Evolutionary conservation across 2,113 vertebrate species (phyloP).

Genomic region (Dendropsophus ebraccatus): DNA sequence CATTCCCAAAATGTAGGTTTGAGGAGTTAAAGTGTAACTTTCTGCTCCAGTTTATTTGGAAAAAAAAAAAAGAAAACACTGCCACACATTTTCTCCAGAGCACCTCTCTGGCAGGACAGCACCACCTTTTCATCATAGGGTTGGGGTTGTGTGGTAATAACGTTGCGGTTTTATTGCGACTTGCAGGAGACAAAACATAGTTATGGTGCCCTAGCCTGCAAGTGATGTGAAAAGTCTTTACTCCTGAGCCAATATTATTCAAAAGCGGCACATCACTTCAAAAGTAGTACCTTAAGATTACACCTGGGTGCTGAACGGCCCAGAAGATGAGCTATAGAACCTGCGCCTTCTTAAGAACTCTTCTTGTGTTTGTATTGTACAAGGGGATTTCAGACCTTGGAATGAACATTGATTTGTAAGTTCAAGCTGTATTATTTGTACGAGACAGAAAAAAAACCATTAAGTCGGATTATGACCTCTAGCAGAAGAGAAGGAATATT

Average conservation of each 20-base stretch:
- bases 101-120: too few species aligned
- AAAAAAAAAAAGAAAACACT: too few species aligned
- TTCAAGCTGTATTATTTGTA: slow-evolving; percentile 41
- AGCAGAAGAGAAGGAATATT: slow-evolving; percentile 42
- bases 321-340: background rate
- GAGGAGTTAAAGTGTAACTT: too few species aligned
- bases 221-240: background rate
- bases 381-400: slow-evolving; percentile 37
- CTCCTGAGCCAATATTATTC: background rate
- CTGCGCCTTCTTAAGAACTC: slow-evolving; percentile 15
- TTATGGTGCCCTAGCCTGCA: background rate
- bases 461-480: slow-evolving; percentile 56
- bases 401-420: slow-evolving; percentile 54
- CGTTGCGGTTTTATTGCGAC: background rate
- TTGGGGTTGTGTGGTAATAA: background rate
- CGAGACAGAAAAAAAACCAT: slow-evolving; percentile 29
- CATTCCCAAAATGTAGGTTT: too few species aligned
- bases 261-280: background rate
- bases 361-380: slow-evolving; percentile 31
- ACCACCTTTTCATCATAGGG: background rate
- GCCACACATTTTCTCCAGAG: too few species aligned
- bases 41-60: too few species aligned
- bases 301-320: background rate
- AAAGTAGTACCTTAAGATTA: background rate
- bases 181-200: background rate